Conservation (phyloP, 2,113 vertebrate species). For the Ochotona princeps region DNA sequence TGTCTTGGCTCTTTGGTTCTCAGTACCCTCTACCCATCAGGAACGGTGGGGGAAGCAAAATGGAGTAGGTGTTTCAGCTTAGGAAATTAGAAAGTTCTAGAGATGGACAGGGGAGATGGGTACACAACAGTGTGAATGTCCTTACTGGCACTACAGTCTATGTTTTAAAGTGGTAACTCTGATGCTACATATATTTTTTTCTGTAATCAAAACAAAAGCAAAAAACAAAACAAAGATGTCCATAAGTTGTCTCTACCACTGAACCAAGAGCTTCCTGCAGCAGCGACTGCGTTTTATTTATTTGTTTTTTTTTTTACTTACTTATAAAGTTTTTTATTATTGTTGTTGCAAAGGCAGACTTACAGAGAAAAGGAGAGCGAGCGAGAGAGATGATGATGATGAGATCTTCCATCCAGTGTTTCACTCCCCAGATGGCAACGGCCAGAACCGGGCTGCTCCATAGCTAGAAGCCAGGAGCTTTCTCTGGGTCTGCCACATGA, state of each 20-base stretch:
- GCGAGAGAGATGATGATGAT: too few species aligned
- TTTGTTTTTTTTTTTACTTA: too few species aligned
- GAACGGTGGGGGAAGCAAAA: not conserved
- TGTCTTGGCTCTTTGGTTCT: not conserved
- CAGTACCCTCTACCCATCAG: rapidly evolving
- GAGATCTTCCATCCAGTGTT: too few species aligned
- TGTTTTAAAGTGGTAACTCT: not conserved
- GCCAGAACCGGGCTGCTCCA: too few species aligned
- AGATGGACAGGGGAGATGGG: not conserved
- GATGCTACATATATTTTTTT: not conserved
- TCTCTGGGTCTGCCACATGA: too few species aligned
- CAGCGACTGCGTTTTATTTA: not conserved
- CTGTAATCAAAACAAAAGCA: not conserved
- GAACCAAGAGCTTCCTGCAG: not conserved
- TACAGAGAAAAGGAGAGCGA: too few species aligned
- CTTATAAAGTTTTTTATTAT: too few species aligned
- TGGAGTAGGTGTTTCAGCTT: not conserved
- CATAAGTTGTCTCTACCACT: not conserved
- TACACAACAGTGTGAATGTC: not conserved
- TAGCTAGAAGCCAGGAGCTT: too few species aligned
- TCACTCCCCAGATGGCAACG: too few species aligned
- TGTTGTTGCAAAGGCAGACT: too few species aligned
- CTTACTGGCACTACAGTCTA: not conserved
- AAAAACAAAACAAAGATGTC: not conserved
- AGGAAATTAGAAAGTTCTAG: not conserved